Base-by-base conservation (phyloP, 1,140 invertebrate genomes). In the Battus philenor region DNA sequence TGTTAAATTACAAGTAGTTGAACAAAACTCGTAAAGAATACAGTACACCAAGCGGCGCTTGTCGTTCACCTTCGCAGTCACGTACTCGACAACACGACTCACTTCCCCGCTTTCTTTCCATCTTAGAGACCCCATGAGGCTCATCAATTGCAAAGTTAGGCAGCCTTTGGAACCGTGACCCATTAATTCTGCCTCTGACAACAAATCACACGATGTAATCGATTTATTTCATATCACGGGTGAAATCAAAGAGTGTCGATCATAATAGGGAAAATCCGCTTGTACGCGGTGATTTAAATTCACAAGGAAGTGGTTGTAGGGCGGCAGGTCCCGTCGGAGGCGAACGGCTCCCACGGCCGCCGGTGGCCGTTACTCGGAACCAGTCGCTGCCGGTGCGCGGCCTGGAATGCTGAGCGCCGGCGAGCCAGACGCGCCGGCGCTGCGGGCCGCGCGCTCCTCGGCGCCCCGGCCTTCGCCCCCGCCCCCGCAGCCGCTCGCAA, bases 381-480 rank as follows among this genome's bases (percentile, higher is more conserved):
- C 44, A 46, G 48, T 44, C 16, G 33, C n/a, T n/a, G n/a, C n/a
- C n/a, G n/a, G n/a, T 18, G 10, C 20, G 9, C 36, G 36, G 22
- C 36, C 34, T 39, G 36, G 36, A 39, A 39, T 39, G 36, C 36
- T 15, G 4, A 22, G 20, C 13, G 20, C 36, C 7, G 16, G 33
- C 15, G 18, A n/a, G 16, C 36, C 38, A 44, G 50, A 43, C 44
- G 50, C 50, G 33, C 31, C 38, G 34, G 24, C 41, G 33, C 41
- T 44, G 32, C 22, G 22, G 36, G 44, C 44, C 44, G 36, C n/a
- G n/a, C n/a, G 36, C 20, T 20, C 38, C 24, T 24, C 39, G 24
- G 12, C 22, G 39, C 15, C 44, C 44, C 16, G 4, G 5, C 18
- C 29, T 44, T 36, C 44, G 33, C 26, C 43, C 34, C 39, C 29